Evolutionary conservation across 2,113 vertebrate genomes (phyloP).

Genomic region (Hemibagrus wyckioides): DNA sequence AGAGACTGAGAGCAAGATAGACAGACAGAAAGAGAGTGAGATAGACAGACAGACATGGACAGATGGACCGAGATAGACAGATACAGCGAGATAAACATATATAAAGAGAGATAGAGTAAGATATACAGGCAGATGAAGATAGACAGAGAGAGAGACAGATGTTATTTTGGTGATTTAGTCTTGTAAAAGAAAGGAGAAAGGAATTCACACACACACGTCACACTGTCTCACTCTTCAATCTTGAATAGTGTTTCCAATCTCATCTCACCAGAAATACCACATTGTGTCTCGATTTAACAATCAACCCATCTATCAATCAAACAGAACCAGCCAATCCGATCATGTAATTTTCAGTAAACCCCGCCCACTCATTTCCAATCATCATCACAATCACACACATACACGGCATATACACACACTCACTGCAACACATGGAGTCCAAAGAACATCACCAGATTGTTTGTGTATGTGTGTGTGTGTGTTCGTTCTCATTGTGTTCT

Average conservation of each 20-base stretch:
- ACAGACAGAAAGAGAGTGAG: not conserved
- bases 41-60: not conserved
- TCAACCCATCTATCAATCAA: not conserved
- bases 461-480: conserved; percentile 1
- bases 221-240: not conserved
- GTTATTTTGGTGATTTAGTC: not conserved
- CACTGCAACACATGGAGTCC: not conserved
- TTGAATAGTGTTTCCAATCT: not conserved
- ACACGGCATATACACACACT: not conserved
- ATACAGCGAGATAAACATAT: not conserved
- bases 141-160: not conserved
- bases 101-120: not conserved
- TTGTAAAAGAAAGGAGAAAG: not conserved
- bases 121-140: not conserved
- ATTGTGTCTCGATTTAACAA: conserved; percentile 28
- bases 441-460: not conserved
- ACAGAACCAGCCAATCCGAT: not conserved
- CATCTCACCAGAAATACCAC: too few species aligned
- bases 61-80: not conserved
- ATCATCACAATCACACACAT: not conserved
- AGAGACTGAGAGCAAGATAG: too few species aligned
- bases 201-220: not conserved
- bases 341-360: too few species aligned
- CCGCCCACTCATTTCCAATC: not conserved
- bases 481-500: conserved; percentile 11